Conservation (phyloP, 1,140 invertebrate genomes). For the Himalopsyche phryganea region DNA sequence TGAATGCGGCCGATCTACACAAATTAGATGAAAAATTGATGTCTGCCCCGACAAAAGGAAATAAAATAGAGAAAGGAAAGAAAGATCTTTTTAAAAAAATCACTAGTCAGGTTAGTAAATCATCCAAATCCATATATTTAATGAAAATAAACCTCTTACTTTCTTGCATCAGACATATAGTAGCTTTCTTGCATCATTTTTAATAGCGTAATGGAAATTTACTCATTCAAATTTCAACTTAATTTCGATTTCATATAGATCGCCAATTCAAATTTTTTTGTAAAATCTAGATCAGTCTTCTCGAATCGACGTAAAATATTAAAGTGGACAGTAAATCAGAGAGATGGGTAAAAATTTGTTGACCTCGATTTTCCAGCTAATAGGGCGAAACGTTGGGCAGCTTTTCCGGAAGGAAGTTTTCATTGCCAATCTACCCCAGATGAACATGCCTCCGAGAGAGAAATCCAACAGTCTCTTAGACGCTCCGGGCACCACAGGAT, state of each 20-base stretch:
- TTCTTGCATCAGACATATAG: no score
- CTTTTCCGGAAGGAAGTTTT: constrained; percentile 82
- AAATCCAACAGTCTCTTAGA: constrained; percentile 46
- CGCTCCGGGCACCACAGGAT: constrained; percentile 44
- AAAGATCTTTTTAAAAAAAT: constrained; percentile 89
- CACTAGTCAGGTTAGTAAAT: constrained; percentile 65
- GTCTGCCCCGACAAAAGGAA: constrained; percentile 63
- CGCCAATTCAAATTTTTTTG: no score
- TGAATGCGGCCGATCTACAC: constrained; percentile 71
- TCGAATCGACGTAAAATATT: background rate
- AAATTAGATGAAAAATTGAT: constrained; percentile 82
- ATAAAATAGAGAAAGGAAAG: constrained; percentile 82
- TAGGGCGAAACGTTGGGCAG: constrained; percentile 77
- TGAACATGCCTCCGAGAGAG: constrained; percentile 51
- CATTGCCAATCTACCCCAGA: constrained; percentile 74
- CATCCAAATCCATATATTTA: no score
- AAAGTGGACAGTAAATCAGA: no score
- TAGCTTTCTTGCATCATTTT: no score
- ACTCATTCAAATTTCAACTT: no score
- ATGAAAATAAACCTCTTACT: no score
- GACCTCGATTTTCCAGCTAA: constrained; percentile 62
- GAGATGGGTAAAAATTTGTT: background rate
- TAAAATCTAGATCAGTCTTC: no score
- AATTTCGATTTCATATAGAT: no score
- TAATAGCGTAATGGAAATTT: no score